Base-by-base conservation (phyloP, 2,113 vertebrate genomes). In the Rhodinocichla rosea region DNA sequence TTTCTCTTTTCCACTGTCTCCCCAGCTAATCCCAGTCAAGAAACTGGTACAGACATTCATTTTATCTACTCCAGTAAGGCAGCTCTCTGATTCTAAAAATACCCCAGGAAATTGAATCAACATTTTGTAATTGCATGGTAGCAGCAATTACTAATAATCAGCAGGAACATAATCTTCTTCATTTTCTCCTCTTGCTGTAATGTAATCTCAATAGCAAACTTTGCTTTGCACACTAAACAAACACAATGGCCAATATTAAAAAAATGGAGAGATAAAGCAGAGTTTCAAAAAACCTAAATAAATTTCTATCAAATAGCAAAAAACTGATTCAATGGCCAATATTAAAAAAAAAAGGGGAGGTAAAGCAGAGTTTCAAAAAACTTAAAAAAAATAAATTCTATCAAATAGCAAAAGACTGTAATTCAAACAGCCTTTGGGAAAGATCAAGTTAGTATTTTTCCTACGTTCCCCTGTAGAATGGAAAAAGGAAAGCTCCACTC, bases 101-200 rank as follows among this genome's bases (percentile, higher is more conserved):
- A 93, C 28, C 37, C 57, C 68, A 74, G 92, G 86, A 96, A 95
- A 95, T 59, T 22, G 32, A 92, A 96, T 92, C 90, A 94, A 89
- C 89, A 59, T 87, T 69, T 89, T 79, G 45, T 79, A 95, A 94
- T 95, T 84, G 74, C 26, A 44, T 92, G 86, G 50, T 79, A 73
- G 87, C 52, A 93, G 93, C 52, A 93, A 94, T 95, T 87, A 93
- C 70, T 93, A 95, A 93, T 90, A 87, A 96, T 90, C 85, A 94
- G 42, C 64, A 62, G 62, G 73, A 92, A 71, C 44, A 84, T n/a
- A 57, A 96, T 90, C 84, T 89, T 87, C 82, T 76, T 87, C 74
- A 15, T 92, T 92, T 96, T 90, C 80, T 89, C 13, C 56, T 90
- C 76, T 71, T 62, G 52, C 69, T 87, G 42, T 64, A 96, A 78